These are phyloP conservation scores for Pteropus alecto DNA, from an alignment of 2,113 vertebrate species.

Conservation along the genomic window DNA sequence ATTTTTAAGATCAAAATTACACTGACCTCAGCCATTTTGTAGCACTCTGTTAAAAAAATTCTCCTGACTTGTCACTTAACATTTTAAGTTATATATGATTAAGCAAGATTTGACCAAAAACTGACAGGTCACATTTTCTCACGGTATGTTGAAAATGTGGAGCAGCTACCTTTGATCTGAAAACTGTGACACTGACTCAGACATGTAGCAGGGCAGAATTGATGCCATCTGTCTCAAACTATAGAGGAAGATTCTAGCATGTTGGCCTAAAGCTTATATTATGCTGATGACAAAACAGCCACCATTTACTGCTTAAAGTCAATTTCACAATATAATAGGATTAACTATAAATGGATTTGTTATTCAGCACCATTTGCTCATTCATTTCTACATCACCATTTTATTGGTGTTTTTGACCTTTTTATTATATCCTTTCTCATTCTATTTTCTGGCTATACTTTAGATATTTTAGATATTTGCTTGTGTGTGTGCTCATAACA, in stretches of 20 bases:
- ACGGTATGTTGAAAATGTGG: not conserved
- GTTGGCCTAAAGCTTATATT: not conserved
- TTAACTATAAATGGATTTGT: fast-evolving
- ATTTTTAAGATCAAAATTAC: not conserved
- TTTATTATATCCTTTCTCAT: not conserved
- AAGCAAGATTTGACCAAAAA: constrained; percentile 38
- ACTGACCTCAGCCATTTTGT: not conserved
- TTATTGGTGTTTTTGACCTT: not conserved
- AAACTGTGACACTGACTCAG: not conserved
- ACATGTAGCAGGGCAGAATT: not conserved
- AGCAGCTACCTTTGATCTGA: not conserved
- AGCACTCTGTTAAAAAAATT: not conserved
- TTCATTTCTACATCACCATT: not conserved
- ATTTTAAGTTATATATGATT: constrained; percentile 38
- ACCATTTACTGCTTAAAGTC: not conserved
- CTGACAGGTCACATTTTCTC: constrained; percentile 39
- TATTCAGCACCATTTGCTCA: not conserved
- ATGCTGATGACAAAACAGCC: not conserved
- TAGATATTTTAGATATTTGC: not conserved
- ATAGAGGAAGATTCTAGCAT: not conserved
- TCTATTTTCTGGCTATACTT: not conserved
- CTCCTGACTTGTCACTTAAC: not conserved
- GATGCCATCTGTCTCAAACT: constrained; percentile 9
- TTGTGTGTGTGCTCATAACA: not conserved
- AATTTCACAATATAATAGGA: not conserved